These are phyloP conservation scores for Mamestra configurata DNA, from an alignment of 1,140 invertebrate species.

Conservation along the genomic window DNA sequence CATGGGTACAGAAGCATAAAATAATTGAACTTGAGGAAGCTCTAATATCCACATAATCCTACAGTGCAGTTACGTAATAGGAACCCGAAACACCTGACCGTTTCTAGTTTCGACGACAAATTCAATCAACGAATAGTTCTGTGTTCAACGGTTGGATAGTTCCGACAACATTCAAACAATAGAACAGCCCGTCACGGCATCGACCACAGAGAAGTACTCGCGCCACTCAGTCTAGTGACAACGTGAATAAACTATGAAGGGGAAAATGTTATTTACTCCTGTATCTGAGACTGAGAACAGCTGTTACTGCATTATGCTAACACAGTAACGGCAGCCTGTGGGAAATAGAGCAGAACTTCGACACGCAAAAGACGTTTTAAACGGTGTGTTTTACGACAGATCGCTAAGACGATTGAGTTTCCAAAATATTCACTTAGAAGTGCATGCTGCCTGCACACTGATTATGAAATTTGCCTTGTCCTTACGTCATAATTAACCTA, in stretches of 20 bases:
- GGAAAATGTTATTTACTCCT: conserved; percentile 35
- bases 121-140: conserved; percentile 37
- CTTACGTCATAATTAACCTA: background rate
- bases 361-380: conserved; percentile 20
- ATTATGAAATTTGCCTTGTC: background rate
- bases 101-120: conserved; percentile 22
- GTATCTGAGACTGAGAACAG: conserved; percentile 21
- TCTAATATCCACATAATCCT: too few species aligned
- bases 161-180: conserved; percentile 53
- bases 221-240: conserved; percentile 56
- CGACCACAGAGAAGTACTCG: conserved; percentile 46
- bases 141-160: conserved; percentile 28
- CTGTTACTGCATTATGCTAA: conserved; percentile 22
- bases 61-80: background rate
- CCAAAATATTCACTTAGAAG: conserved; percentile 1
- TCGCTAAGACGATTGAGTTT: conserved; percentile 7
- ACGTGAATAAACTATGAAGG: conserved; percentile 26
- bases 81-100: conserved; percentile 19
- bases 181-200: conserved; percentile 58
- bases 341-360: conserved; percentile 35
- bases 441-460: background rate
- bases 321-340: conserved; percentile 9
- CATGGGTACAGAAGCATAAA: background rate
- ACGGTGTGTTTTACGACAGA: background rate
- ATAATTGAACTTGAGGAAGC: too few species aligned